Evolutionary conservation across 1,140 invertebrate species (phyloP).

Genomic region (Sarcophaga bullata): DNA sequence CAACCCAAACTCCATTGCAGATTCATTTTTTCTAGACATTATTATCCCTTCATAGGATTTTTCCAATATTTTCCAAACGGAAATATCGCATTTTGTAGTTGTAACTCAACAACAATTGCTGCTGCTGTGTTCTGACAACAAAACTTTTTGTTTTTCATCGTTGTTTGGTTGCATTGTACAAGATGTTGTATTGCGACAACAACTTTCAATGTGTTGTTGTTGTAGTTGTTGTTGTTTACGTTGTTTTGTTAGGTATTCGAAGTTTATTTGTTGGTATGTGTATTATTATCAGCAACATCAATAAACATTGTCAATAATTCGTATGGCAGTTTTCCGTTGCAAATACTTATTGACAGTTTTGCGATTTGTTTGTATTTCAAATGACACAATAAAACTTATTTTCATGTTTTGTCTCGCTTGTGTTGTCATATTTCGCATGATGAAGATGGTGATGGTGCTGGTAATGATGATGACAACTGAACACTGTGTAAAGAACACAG

Average conservation of each 20-base stretch:
- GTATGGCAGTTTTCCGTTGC: constrained; percentile 17
- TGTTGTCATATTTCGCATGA: constrained; percentile 23
- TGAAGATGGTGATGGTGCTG: background rate
- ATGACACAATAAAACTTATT: constrained; percentile 13
- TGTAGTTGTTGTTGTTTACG: too few species aligned
- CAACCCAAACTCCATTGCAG: too few species aligned
- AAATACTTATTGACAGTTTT: constrained; percentile 3
- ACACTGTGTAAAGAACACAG: background rate
- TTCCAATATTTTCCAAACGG: constrained; percentile 12
- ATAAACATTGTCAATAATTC: constrained; percentile 39
- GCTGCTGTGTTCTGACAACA: background rate
- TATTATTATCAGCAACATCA: constrained; percentile 11
- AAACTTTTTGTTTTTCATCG: background rate
- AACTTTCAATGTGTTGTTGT: background rate
- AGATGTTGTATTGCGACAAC: constrained; percentile 9
- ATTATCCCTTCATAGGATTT: too few species aligned
- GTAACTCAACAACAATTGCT: background rate
- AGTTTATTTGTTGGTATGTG: background rate
- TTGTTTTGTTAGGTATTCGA: too few species aligned
- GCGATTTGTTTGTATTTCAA: constrained; percentile 28
- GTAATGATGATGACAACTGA: background rate
- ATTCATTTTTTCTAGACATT: too few species aligned
- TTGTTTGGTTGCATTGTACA: constrained; percentile 3
- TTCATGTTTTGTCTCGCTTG: background rate
- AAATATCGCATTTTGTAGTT: constrained; percentile 31